These are phyloP conservation scores for Aleiodes alternator DNA, from an alignment of 2,888 invertebrate species.

Conservation along the genomic window DNA sequence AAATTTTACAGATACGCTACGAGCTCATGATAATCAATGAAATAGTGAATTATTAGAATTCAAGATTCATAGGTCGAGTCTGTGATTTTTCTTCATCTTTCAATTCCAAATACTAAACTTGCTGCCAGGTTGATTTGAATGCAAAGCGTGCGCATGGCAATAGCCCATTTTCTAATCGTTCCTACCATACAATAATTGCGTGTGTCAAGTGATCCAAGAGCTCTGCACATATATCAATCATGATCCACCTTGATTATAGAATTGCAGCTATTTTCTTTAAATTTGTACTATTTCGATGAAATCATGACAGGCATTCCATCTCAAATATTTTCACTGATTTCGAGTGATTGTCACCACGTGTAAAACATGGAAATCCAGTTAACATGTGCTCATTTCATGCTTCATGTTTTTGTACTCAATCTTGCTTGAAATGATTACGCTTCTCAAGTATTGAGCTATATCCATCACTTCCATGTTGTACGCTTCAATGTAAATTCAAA, in stretches of 20 bases:
- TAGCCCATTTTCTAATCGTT: constrained; percentile 66
- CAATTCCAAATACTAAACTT: too few species aligned
- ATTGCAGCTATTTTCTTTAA: not conserved
- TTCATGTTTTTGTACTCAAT: too few species aligned
- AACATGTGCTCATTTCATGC: too few species aligned
- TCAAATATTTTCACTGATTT: too few species aligned
- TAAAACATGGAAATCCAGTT: too few species aligned
- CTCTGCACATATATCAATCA: constrained; percentile 71
- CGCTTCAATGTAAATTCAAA: not conserved
- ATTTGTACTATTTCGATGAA: not conserved
- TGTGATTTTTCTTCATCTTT: too few species aligned
- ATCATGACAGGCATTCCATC: too few species aligned
- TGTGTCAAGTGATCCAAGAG: constrained; percentile 68
- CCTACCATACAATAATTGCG: constrained; percentile 74
- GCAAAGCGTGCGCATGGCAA: constrained; percentile 48
- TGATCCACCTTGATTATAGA: constrained; percentile 47
- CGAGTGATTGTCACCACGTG: too few species aligned
- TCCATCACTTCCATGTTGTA: not conserved
- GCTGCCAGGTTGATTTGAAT: constrained; percentile 18
- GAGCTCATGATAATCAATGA: constrained; percentile 16
- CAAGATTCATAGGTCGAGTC: too few species aligned
- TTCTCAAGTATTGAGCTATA: constrained; percentile 3
- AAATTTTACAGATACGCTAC: constrained; percentile 29
- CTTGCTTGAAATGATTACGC: not conserved
- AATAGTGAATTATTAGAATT: not conserved